Percentiles rank a stretch among this genome's conserved stretches.
Conservation (phyloP, 2,113 vertebrate genomes). For the Corvus moneduloides region DNA sequence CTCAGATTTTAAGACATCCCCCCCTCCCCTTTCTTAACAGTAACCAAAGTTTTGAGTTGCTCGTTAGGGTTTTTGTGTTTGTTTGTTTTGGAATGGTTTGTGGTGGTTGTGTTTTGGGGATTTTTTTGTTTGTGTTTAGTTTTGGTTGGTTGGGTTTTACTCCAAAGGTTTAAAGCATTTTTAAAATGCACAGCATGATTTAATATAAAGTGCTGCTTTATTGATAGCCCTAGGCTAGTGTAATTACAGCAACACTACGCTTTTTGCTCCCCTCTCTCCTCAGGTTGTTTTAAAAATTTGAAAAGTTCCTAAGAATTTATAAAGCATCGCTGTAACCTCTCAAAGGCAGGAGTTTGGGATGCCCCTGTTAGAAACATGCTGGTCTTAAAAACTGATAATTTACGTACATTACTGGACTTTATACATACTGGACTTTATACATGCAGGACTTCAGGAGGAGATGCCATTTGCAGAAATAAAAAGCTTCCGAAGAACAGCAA, state of each 20-base stretch:
- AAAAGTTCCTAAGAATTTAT: background rate
- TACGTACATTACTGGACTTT: background rate
- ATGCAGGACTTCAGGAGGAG: background rate
- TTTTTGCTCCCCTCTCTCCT: background rate
- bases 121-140: background rate
- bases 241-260: background rate
- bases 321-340: background rate
- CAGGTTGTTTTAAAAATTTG: background rate
- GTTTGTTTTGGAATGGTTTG: background rate
- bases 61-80: background rate
- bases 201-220: background rate
- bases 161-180: background rate
- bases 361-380: background rate
- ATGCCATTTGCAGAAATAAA: background rate
- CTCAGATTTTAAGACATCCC: background rate
- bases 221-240: background rate
- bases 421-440: rapidly evolving
- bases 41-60: background rate
- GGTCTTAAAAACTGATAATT: background rate
- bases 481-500: background rate
- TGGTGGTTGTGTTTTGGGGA: background rate
- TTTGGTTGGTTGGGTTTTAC: background rate
- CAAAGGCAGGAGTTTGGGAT: background rate
- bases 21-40: rapidly evolving
- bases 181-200: background rate